Conservation (phyloP, 2,888 invertebrate species). For the Hypena proboscidalis region DNA sequence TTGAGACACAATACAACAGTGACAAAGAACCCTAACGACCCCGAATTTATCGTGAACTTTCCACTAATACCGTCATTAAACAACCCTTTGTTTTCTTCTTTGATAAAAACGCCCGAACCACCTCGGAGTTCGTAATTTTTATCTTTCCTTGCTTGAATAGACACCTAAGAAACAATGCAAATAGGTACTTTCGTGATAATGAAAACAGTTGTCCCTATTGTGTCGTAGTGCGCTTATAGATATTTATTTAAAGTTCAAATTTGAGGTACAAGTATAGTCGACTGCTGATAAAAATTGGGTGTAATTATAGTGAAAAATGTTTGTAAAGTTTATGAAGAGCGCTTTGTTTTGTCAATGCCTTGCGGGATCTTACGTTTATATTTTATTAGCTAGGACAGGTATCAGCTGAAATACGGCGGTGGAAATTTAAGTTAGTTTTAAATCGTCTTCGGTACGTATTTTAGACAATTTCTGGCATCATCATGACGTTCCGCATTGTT, state of each 20-base stretch:
- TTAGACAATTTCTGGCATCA: no score
- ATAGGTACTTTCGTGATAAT: conserved; percentile 59
- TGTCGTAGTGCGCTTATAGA: conserved; percentile 43
- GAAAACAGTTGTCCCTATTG: conserved; percentile 57
- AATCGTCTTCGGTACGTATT: no score
- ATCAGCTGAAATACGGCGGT: no score
- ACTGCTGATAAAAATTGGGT: no score
- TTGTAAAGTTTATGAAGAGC: no score
- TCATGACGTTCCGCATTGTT: no score
- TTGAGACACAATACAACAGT: conserved; percentile 72
- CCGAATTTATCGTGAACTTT: conserved; percentile 82
- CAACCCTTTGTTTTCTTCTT: conserved; percentile 81
- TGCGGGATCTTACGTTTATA: no score
- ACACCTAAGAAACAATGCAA: conserved; percentile 68
- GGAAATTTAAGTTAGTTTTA: no score
- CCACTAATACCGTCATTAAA: conserved; percentile 83
- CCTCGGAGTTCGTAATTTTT: conserved; percentile 79
- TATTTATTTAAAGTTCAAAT: conserved; percentile 41
- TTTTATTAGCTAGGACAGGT: no score
- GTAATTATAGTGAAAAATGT: no score
- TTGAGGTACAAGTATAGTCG: no score
- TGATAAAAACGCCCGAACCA: conserved; percentile 78
- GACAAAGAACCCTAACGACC: conserved; percentile 81
- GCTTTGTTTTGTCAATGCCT: no score
- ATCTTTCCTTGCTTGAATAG: conserved; percentile 73